Percentiles rank a stretch among this genome's conserved stretches.
phyloP scores from a whole-genome alignment of 2,888 invertebrate genomes.

The Masnerella sp. region DNA sequence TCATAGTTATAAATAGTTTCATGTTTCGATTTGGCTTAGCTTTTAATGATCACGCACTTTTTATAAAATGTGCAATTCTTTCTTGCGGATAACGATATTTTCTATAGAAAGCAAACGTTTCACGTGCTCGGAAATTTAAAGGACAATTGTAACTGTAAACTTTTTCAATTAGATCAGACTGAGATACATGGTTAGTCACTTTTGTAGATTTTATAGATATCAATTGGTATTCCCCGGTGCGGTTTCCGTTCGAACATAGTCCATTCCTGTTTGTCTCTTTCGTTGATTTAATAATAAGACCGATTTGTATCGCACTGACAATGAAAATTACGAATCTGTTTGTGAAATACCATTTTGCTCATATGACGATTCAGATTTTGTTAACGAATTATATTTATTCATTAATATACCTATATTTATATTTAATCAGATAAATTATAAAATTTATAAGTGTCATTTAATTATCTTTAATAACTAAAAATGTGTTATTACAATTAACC shows the following conservation, averaged over 20 bases:
- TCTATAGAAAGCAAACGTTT: conserved; percentile 64
- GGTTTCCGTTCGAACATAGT: conserved; percentile 3
- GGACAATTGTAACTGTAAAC: conserved; percentile 45
- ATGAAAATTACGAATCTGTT: no score
- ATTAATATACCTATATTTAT: no score
- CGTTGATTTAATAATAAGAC: no score
- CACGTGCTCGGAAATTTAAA: conserved; percentile 66
- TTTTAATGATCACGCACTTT: conserved; percentile 13
- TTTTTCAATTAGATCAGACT: conserved; percentile 55
- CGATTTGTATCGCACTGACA: no score
- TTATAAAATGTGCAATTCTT: conserved; percentile 44
- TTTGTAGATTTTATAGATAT: conserved; percentile 34
- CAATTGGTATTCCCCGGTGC: conserved; percentile 31
- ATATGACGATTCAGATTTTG: no score
- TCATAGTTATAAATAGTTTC: no score
- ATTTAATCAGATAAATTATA: no score
- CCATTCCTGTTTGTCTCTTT: conserved; percentile 10
- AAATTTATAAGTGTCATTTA: no score
- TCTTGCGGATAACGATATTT: conserved; percentile 49
- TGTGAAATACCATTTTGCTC: no score
- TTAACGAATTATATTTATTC: no score
- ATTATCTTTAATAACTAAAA: no score
- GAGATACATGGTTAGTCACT: conserved; percentile 48
- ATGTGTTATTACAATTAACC: no score
- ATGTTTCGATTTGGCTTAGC: conserved; percentile 2